Percentiles rank a stretch among this genome's conserved stretches.
phyloP scores from a whole-genome alignment of 2,797 vertebrate genomes.

The Thaleichthys pacificus region DNA sequence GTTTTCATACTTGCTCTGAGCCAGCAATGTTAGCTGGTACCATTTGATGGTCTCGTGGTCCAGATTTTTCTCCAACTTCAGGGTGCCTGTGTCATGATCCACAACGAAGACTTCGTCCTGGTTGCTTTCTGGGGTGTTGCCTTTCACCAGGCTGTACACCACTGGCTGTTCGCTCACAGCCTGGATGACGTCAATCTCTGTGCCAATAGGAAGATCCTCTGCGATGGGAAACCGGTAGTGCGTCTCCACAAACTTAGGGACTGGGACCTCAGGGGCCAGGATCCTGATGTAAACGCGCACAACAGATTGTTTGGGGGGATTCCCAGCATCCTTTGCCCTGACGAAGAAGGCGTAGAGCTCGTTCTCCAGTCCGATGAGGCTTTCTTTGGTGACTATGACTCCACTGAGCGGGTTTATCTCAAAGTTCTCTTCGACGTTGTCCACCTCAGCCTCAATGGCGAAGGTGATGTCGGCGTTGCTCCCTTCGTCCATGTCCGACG shows the following conservation, averaged over 20 bases:
- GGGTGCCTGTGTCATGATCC: conserved; percentile 82
- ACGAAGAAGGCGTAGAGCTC: conserved; percentile 91
- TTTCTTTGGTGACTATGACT: conserved; percentile 92
- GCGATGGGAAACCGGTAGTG: conserved; percentile 88
- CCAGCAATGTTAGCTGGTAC: conserved; percentile 89
- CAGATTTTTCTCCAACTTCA: conserved; percentile 92
- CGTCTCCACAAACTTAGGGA: conserved; percentile 88
- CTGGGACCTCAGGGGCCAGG: conserved; percentile 81
- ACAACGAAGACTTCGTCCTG: conserved; percentile 89
- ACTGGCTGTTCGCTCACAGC: conserved; percentile 81
- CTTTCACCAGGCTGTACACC: conserved; percentile 85
- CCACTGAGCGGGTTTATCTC: conserved; percentile 88
- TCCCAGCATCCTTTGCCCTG: conserved; percentile 87
- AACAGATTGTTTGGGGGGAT: conserved; percentile 82
- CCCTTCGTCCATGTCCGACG: conserved; percentile 94
- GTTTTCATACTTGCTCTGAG: conserved; percentile 75
- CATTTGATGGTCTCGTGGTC: conserved; percentile 95
- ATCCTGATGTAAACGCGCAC: conserved; percentile 89
- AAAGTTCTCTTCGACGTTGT: conserved; percentile 91
- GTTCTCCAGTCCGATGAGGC: conserved; percentile 93
- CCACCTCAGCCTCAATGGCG: conserved; percentile 86
- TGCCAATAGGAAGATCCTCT: conserved; percentile 88
- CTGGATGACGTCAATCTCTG: conserved; percentile 88
- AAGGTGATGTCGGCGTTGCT: conserved; percentile 94
- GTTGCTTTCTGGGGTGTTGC: conserved; percentile 92